Evolutionary conservation across 1,140 invertebrate genomes (phyloP).

Genomic region (Zaprionus vittiger): DNA sequence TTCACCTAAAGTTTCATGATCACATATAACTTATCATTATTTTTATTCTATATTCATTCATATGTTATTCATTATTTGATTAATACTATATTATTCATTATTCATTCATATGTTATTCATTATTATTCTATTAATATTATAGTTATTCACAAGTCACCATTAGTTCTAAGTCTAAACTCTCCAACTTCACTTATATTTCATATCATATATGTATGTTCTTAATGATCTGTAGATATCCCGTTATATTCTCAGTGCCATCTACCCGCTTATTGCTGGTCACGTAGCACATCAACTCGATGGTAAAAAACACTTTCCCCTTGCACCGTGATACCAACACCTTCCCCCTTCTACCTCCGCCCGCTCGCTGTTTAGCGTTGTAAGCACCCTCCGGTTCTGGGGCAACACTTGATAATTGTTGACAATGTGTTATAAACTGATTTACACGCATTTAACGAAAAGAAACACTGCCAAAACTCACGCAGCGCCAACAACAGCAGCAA

Average conservation of each 20-base stretch:
- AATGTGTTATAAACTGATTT: constrained; percentile 83
- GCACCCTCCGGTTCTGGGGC: constrained; percentile 18
- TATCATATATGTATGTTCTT: not conserved
- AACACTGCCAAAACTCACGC: constrained; percentile 80
- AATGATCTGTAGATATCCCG: not conserved
- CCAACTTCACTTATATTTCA: no score
- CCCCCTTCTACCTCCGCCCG: not conserved
- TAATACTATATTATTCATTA: no score
- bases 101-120: not conserved
- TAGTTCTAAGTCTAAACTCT: no score
- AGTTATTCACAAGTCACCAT: no score
- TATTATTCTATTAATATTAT: not conserved
- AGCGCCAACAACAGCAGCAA: constrained; percentile 66
- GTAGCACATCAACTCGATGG: not conserved
- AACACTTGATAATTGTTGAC: constrained; percentile 81
- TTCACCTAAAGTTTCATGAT: no score
- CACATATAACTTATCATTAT: no score
- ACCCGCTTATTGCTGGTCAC: not conserved
- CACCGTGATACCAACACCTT: not conserved
- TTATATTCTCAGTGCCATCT: not conserved
- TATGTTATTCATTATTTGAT: no score
- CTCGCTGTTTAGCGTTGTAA: not conserved
- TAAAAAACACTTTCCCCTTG: constrained; percentile 19
- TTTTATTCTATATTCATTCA: no score
- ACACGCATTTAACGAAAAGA: constrained; percentile 79